Evolutionary conservation across 2,113 vertebrate genomes (phyloP).

Genomic region (Anguilla japonica): DNA sequence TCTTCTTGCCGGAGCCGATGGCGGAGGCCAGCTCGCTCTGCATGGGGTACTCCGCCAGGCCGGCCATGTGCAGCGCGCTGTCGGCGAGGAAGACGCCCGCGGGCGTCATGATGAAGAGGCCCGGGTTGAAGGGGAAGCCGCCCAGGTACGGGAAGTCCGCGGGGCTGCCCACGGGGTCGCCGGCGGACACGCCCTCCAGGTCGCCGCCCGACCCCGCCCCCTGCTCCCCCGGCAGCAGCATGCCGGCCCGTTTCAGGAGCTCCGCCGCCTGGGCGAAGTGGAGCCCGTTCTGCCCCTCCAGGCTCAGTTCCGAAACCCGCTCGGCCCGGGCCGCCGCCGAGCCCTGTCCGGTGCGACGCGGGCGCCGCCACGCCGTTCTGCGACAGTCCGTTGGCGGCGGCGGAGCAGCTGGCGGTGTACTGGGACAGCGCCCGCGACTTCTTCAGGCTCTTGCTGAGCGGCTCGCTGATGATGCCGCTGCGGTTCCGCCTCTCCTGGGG

Average conservation of each 20-base stretch:
- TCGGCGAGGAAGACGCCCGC: conserved; percentile 90
- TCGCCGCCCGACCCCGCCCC: conserved; percentile 77
- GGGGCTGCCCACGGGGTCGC: conserved; percentile 86
- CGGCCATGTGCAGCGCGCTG: conserved; percentile 83
- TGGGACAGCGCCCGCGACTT: conserved; percentile 91
- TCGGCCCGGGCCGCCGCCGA: conserved; percentile 76
- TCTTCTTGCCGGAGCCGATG: conserved; percentile 89
- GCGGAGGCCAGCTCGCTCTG: conserved; percentile 92
- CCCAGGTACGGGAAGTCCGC: conserved; percentile 93
- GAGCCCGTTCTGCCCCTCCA: conserved; percentile 89
- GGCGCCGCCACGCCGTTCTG: conserved; percentile 63
- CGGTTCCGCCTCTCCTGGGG: conserved; percentile 82
- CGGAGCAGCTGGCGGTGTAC: conserved; percentile 78
- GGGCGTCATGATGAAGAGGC: conserved; percentile 93
- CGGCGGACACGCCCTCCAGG: conserved; percentile 82
- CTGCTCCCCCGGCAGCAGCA: conserved; percentile 79
- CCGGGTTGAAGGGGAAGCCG: conserved; percentile 94
- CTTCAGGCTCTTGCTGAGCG: conserved; percentile 93
- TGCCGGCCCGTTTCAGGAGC: conserved; percentile 92
- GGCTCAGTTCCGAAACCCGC: conserved; percentile 82
- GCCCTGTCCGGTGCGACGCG: conserved; percentile 75
- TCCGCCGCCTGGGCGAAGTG: conserved; percentile 95
- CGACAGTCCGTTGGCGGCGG: conserved; percentile 72
- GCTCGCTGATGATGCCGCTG: conserved; percentile 94
- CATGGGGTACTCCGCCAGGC: conserved; percentile 88